A percentile compares a stretch with the other conserved stretches of the same genome.
These are phyloP conservation scores for Spongilla lacustris DNA, from an alignment of 37 sponge, comb jelly and placozoan genomes.

Conservation along the genomic window DNA sequence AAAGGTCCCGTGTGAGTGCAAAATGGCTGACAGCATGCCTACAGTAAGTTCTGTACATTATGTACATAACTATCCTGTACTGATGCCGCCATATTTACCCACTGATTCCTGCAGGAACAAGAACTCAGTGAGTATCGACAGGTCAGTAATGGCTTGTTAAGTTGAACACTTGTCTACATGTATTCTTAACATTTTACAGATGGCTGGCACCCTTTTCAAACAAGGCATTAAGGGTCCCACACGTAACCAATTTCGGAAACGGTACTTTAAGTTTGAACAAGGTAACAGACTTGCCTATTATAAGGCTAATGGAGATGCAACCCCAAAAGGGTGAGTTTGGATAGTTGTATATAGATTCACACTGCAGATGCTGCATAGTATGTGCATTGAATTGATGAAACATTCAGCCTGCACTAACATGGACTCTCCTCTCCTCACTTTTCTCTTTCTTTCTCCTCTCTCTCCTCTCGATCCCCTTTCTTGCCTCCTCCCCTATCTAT, in stretches of 20 bases:
- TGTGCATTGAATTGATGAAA: background rate
- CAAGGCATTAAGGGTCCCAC: constrained; percentile 78
- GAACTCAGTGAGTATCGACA: background rate
- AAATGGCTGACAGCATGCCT: background rate
- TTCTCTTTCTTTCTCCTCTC: no score
- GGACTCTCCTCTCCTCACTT: no score
- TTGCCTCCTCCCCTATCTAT: no score
- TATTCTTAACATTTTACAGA: background rate
- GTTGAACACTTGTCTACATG: background rate
- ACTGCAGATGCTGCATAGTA: background rate
- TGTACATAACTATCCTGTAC: no score
- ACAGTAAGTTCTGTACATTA: background rate
- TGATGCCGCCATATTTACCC: background rate
- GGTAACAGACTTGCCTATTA: constrained; percentile 75
- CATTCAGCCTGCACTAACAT: background rate
- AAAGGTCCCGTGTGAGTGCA: no score
- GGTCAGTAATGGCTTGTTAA: background rate
- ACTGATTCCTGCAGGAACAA: background rate
- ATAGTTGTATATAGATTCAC: background rate
- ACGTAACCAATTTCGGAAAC: constrained; percentile 61
- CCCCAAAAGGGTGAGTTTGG: constrained; percentile 73
- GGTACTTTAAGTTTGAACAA: constrained; percentile 76
- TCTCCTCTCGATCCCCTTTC: no score
- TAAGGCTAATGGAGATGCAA: constrained; percentile 61
- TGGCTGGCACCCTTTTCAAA: constrained; percentile 75